Conservation (phyloP, 2,888 invertebrate genomes). For the Octodonta nipae region DNA sequence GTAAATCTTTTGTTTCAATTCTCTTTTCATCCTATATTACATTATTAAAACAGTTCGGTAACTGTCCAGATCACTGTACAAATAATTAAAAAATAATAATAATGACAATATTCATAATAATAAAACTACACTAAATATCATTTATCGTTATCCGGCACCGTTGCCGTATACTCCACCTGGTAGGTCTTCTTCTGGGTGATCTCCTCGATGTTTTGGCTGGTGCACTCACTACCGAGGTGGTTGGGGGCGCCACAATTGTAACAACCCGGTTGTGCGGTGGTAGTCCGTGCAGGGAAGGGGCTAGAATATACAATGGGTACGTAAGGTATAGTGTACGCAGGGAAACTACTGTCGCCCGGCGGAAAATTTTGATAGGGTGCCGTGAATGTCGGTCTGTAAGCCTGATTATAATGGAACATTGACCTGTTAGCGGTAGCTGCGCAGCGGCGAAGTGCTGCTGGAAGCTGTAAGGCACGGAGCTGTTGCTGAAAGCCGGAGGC, state of each 20-base stretch:
- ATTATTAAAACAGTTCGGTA: slow-evolving; percentile 22
- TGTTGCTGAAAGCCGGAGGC: slow-evolving; percentile 31
- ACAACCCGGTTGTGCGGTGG: slow-evolving; percentile 52
- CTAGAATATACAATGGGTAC: slow-evolving; percentile 33
- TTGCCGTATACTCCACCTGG: slow-evolving; percentile 46
- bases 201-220: slow-evolving; percentile 84
- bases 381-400: slow-evolving; percentile 30
- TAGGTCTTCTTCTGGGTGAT: slow-evolving; percentile 64
- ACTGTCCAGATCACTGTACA: slow-evolving; percentile 23
- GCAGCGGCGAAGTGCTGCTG: slow-evolving; percentile 27
- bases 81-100: too few relatives aligned
- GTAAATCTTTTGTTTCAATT: too few relatives aligned
- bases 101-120: too few relatives aligned
- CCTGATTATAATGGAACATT: slow-evolving; percentile 24
- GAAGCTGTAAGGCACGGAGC: slow-evolving; percentile 41
- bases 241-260: slow-evolving; percentile 83
- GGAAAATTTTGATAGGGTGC: slow-evolving; percentile 26
- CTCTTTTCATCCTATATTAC: slow-evolving; percentile 19
- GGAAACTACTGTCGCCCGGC: slow-evolving; percentile 15
- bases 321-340: slow-evolving; percentile 25
- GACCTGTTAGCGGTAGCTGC: slow-evolving; percentile 18
- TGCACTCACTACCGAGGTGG: slow-evolving; percentile 76
- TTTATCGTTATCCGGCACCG: slow-evolving; percentile 17
- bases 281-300: slow-evolving; percentile 37
- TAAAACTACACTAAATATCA: slow-evolving; percentile 12